Base-by-base conservation (phyloP, 2,113 vertebrate genomes). In the Muntiacus reevesi region DNA sequence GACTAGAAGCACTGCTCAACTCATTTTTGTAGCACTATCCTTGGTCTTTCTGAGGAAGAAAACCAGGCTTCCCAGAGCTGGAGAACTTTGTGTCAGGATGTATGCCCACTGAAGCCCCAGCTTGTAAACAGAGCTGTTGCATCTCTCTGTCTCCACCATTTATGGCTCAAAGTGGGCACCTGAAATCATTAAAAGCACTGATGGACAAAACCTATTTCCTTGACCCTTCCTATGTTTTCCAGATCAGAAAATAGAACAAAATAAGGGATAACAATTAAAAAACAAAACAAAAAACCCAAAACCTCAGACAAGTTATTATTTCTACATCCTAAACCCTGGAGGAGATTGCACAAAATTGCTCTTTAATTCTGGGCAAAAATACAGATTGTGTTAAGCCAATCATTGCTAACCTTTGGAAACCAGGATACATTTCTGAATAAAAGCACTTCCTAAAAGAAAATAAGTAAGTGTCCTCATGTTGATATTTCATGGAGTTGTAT, bases 271-370 rank as follows among this genome's bases (percentile, higher is more conserved):
- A 27, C 40, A 82, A 78, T 94, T 82, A 95, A 94, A 91, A 30
- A 27, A 91, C 4, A 36, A 83, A 82, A 23, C 0, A 87, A 57
- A 36, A 17, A 1, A 0, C 8, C 78, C 78, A 27, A 94, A 89
- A 17, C 23, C 89, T 88, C 57, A 79, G 36, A 85, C n/a, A 97
- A 94, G 15, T 57, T 96, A 59, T 96, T 97, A 97, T 94, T 47
- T 71, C 47, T 95, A 95, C 19, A 60, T 43, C 16, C 86, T 97
- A 83, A 84, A 74, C 94, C 60, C 94, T 95, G 94, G 71, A 97
- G 89, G 92, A 98, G 97, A 98, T 60, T 45, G 13, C 43, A 88
- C 13, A 97, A 95, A 94, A 98, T 67, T 94, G 78, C 84, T 87
- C 55, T 30, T 97, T 98, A 98, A 97, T 97, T 95, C 93, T 90